phyloP scores from a whole-genome alignment of 2,113 vertebrate species.

The Myiozetetes cayanensis region DNA sequence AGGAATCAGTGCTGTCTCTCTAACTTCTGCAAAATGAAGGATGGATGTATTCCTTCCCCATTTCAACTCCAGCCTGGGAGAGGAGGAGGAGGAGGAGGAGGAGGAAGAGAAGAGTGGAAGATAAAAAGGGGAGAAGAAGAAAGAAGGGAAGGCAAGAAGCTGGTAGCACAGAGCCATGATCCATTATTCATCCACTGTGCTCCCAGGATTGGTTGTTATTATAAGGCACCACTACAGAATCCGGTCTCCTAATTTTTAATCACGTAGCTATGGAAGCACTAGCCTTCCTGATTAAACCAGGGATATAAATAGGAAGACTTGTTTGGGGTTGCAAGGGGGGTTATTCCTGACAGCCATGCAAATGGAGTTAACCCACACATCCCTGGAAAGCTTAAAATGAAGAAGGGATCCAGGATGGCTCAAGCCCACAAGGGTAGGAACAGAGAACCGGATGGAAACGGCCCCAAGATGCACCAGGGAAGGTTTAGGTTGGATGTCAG shows the following conservation, averaged over 20 bases:
- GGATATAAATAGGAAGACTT: conserved; percentile 70
- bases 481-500: neutral
- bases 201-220: conserved; percentile 60
- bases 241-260: conserved; percentile 75
- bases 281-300: conserved; percentile 66
- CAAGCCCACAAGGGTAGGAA: neutral
- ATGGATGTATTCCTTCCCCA: conserved; percentile 31
- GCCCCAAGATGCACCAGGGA: neutral
- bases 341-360: conserved; percentile 14
- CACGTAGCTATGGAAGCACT: conserved; percentile 45
- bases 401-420: neutral
- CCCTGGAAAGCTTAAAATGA: neutral
- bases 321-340: neutral
- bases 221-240: conserved; percentile 33
- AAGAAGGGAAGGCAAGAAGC: conserved; percentile 32
- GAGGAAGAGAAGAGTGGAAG: conserved; percentile 21
- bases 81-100: neutral
- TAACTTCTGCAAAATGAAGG: conserved; percentile 59
- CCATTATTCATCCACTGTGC: conserved; percentile 69
- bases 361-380: neutral
- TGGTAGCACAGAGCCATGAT: conserved; percentile 20
- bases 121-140: conserved; percentile 53
- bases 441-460: neutral
- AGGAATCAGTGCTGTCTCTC: conserved; percentile 73
- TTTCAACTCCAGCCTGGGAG: neutral